Conservation (phyloP, 1,140 invertebrate genomes). For the Steinernema feltiae region DNA sequence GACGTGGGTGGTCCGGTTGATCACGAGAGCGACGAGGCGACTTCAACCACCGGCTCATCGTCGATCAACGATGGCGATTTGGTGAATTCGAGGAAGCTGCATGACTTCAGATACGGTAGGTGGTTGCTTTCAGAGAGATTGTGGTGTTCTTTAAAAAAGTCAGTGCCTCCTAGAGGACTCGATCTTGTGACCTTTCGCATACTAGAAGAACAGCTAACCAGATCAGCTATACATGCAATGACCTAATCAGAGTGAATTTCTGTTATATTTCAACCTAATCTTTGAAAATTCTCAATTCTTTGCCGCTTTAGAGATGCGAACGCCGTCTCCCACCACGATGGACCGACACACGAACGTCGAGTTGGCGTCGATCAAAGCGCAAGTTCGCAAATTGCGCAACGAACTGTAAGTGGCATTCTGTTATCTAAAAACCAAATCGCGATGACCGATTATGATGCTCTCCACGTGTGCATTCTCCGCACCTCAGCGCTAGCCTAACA, state of each 20-base stretch:
- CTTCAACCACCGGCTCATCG: not conserved
- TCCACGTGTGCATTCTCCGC: not conserved
- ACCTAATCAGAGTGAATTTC: too few species aligned
- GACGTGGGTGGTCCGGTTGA: not conserved
- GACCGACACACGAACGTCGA: not conserved
- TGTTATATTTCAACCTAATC: too few species aligned
- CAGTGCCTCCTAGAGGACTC: too few species aligned
- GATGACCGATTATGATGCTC: not conserved
- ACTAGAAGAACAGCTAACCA: too few species aligned
- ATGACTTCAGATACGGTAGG: not conserved
- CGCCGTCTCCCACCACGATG: not conserved
- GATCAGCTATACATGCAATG: too few species aligned
- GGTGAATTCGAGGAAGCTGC: not conserved
- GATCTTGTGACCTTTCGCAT: too few species aligned
- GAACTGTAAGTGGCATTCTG: conserved; percentile 3
- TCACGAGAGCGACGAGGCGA: conserved; percentile 7
- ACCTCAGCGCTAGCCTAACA: not conserved
- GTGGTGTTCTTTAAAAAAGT: not conserved
- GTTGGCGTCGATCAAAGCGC: not conserved
- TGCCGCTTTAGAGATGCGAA: not conserved
- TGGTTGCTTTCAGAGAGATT: not conserved
- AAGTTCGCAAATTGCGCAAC: not conserved
- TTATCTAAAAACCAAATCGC: not conserved
- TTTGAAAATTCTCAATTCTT: not conserved
- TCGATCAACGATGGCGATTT: conserved; percentile 9